phyloP scores from a whole-genome alignment of 2,888 invertebrate genomes.

The Ichneumoninae sp. region DNA sequence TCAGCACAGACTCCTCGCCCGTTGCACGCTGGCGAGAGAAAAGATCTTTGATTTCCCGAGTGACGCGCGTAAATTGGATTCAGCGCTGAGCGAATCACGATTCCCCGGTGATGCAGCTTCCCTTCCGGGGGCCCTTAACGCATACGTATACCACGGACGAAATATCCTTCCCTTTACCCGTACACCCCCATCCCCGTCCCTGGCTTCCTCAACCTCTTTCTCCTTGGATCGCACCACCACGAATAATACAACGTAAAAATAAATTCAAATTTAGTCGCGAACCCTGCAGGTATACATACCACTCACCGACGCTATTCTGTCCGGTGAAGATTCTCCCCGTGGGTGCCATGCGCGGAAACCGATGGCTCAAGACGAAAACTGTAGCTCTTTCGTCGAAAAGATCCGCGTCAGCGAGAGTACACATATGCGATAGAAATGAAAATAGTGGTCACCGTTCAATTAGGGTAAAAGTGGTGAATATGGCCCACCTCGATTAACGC shows the following conservation, averaged over 20 bases:
- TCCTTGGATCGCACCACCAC: constrained; percentile 8
- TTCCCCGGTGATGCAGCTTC: constrained; percentile 55
- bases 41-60: constrained; percentile 70
- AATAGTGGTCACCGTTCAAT: constrained; percentile 57
- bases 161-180: constrained; percentile 40
- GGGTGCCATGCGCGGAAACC: constrained; percentile 45
- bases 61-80: constrained; percentile 69
- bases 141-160: constrained; percentile 38
- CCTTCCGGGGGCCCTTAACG: constrained; percentile 50
- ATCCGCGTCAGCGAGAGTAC: constrained; percentile 16
- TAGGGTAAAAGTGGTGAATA: background rate
- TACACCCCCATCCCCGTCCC: constrained; percentile 42
- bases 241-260: constrained; percentile 50
- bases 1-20: constrained; percentile 30
- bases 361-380: constrained; percentile 32
- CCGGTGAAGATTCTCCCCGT: constrained; percentile 54
- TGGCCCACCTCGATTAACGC: too few relatives aligned
- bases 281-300: background rate
- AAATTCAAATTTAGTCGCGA: constrained; percentile 57
- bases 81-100: constrained; percentile 61
- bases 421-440: constrained; percentile 63
- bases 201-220: background rate
- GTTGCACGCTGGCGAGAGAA: constrained; percentile 16
- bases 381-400: constrained; percentile 21
- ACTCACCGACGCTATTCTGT: constrained; percentile 12